phyloP scores from a whole-genome alignment of 2,888 invertebrate species.

The Hemaris fuciformis region DNA sequence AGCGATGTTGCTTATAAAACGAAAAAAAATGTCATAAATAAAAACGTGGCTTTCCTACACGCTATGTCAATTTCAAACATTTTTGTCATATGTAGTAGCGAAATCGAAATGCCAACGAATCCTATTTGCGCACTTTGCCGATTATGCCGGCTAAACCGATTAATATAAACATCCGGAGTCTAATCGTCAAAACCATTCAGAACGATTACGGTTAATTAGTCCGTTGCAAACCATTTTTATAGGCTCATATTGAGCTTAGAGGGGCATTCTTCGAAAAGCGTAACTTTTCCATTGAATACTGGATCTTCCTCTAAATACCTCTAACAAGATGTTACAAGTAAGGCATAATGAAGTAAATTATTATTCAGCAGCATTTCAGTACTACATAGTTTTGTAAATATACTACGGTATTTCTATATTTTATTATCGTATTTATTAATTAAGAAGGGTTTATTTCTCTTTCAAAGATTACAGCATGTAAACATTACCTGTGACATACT shows the following conservation, averaged over 20 bases:
- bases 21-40: too few species aligned
- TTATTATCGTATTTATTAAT: too few species aligned
- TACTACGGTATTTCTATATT: too few species aligned
- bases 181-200: background rate
- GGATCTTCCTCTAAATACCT: background rate
- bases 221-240: background rate
- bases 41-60: too few species aligned
- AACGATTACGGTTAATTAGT: background rate
- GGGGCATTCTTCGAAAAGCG: background rate
- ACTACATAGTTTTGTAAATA: too few species aligned
- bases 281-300: background rate
- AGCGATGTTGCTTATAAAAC: too few species aligned
- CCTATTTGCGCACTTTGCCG: background rate
- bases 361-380: too few species aligned
- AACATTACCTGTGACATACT: too few species aligned
- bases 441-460: too few species aligned
- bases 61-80: too few species aligned
- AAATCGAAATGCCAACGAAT: background rate
- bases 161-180: background rate
- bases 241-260: background rate
- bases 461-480: too few species aligned
- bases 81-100: too few species aligned
- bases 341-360: background rate
- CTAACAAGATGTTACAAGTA: background rate
- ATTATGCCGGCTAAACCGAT: background rate